Conservation (phyloP, 2,113 vertebrate species). For the Sebastes schlegelii region DNA sequence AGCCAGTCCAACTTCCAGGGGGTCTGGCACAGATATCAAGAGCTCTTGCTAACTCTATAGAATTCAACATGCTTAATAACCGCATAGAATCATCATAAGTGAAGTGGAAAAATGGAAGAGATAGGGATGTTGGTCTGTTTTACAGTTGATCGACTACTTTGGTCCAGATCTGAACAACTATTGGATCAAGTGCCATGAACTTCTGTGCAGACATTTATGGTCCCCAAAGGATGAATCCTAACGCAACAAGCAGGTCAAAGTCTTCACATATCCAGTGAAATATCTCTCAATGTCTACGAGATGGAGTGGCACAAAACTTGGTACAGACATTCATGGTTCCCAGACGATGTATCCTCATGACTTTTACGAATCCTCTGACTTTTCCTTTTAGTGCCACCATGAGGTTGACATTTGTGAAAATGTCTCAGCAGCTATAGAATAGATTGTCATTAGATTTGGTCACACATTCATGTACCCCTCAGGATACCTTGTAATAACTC, state of each 20-base stretch:
- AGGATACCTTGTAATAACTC: background rate
- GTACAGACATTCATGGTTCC: background rate
- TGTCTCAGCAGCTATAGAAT: background rate
- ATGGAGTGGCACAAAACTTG: background rate
- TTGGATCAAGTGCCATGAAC: background rate
- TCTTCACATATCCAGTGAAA: background rate
- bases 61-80: background rate
- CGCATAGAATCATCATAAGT: too few relatives aligned
- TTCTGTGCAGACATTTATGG: background rate
- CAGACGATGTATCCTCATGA: background rate
- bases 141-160: background rate
- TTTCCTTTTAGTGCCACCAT: background rate
- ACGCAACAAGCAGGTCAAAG: background rate
- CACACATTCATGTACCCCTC: background rate
- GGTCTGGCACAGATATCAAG: background rate
- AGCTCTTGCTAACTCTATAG: background rate
- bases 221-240: background rate
- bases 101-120: background rate
- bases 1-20: background rate
- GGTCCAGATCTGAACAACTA: background rate
- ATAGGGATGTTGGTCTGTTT: background rate
- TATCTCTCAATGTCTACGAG: background rate
- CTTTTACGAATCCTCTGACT: background rate
- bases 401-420: background rate
- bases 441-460: background rate